Evolutionary conservation across 2,888 invertebrate genomes (phyloP).

Genomic region (Tetranychus piercei): DNA sequence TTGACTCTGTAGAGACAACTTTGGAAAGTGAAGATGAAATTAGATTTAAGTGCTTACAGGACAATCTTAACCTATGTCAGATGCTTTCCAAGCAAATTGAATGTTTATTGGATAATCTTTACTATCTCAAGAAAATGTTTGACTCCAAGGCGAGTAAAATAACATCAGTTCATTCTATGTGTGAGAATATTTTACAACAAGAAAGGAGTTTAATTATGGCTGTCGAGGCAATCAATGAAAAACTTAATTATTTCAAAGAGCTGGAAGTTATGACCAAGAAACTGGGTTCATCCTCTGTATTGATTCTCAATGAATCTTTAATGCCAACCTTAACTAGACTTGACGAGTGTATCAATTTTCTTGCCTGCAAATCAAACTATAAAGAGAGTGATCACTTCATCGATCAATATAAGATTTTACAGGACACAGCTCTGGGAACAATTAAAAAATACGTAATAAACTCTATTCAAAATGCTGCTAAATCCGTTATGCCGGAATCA

Average conservation of each 20-base stretch:
- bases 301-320: conserved; percentile 64
- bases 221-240: conserved; percentile 57
- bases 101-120: conserved; percentile 37
- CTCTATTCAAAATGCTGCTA: conserved; percentile 57
- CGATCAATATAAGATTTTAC: conserved; percentile 64
- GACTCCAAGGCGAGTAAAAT: conserved; percentile 76
- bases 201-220: conserved; percentile 59
- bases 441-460: conserved; percentile 59
- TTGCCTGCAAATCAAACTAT: conserved; percentile 62
- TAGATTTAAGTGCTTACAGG: background rate
- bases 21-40: conserved; percentile 7
- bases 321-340: conserved; percentile 60
- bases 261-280: conserved; percentile 55
- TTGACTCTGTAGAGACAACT: background rate
- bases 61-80: conserved; percentile 2
- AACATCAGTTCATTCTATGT: conserved; percentile 69
- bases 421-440: conserved; percentile 56
- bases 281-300: conserved; percentile 55
- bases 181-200: conserved; percentile 73
- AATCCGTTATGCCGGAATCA: conserved; percentile 41
- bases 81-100: background rate
- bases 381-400: conserved; percentile 66
- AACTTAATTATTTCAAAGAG: conserved; percentile 65
- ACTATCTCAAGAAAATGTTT: conserved; percentile 55
- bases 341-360: conserved; percentile 66